Evolutionary conservation across 2,888 invertebrate genomes (phyloP).

Genomic region (Creontiades dilutus): DNA sequence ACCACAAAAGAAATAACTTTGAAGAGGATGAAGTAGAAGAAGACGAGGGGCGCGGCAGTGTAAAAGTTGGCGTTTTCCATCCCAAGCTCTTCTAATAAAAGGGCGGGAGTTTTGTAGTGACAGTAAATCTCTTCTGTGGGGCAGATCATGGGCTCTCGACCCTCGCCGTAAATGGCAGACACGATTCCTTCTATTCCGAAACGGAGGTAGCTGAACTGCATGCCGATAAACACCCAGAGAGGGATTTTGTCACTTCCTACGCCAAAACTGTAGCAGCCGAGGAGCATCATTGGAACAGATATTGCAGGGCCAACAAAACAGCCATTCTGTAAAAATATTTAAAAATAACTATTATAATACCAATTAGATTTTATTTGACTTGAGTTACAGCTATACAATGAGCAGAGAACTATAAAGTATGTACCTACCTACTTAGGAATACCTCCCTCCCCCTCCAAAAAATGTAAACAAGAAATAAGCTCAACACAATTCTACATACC

Average conservation of each 20-base stretch:
- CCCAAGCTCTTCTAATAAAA: constrained; percentile 77
- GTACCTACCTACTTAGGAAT: no score
- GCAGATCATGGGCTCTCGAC: constrained; percentile 90
- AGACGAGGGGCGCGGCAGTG: constrained; percentile 84
- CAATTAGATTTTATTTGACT: no score
- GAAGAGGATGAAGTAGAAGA: constrained; percentile 83
- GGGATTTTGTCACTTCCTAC: constrained; percentile 86
- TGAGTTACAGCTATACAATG: no score
- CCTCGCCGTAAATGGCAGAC: constrained; percentile 93
- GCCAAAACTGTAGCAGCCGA: constrained; percentile 93
- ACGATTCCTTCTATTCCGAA: constrained; percentile 96
- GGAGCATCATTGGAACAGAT: constrained; percentile 91
- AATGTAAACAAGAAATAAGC: no score
- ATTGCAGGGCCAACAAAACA: constrained; percentile 94
- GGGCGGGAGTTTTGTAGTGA: constrained; percentile 77
- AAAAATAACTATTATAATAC: no score
- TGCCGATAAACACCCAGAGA: constrained; percentile 86
- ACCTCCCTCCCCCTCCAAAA: no score
- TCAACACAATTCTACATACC: no score
- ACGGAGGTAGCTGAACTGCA: constrained; percentile 92
- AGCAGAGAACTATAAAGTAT: no score
- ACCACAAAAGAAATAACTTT: constrained; percentile 85
- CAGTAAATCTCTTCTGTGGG: constrained; percentile 81
- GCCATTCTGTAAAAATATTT: constrained; percentile 83
- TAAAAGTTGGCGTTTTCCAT: constrained; percentile 86